Base-by-base conservation (phyloP, 2,113 vertebrate genomes). In the Planiliza haematocheilus region DNA sequence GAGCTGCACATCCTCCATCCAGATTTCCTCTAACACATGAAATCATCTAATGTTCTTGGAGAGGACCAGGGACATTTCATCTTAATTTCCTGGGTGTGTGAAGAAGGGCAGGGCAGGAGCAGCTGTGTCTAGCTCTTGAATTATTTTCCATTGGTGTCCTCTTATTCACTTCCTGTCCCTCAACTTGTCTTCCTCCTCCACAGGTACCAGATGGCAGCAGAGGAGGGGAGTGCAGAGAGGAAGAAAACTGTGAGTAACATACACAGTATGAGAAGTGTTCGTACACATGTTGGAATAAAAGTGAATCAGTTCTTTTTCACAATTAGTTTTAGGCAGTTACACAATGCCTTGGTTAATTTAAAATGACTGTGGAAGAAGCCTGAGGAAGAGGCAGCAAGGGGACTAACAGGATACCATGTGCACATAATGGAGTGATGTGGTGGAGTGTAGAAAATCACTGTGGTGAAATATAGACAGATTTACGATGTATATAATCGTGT, bases 171-270 rank as follows among this genome's bases (percentile, higher is more conserved):
- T 36, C 13, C 43, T 53, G 58, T 59, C 21, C 37, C 12, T 6
- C 3, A 24, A 7, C 30, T n/a, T 20, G 37, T 10, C 24, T 18
- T 21, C 14, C 4, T 77, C 21, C 1, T 79, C 49, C 41, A 49
- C 81, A 94, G 93, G 77, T 94, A 93, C 73, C 92, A 94, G 84
- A 81, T 90, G 76, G 93, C 93, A 52, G 92, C 92, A 52, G 93
- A 93, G 56, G 91, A 93, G 62, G 85, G 85, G 5, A 90, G 34
- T 8, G 41, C 66, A 43, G 92, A 93, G 59, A 91, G 80, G 74
- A 93, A 84, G 86, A 93, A 91, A 71, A 34, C 2, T 21, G 93
- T 93, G 43, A 36, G 91, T 65, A 6, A 8, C 58, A n/a, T 6
- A 0, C 20, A 46, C 10, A 50, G 3, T 7, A 0, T 53, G 8